Conservation (phyloP, 2,113 vertebrate species). For the Pomatorhinus ruficollis region DNA sequence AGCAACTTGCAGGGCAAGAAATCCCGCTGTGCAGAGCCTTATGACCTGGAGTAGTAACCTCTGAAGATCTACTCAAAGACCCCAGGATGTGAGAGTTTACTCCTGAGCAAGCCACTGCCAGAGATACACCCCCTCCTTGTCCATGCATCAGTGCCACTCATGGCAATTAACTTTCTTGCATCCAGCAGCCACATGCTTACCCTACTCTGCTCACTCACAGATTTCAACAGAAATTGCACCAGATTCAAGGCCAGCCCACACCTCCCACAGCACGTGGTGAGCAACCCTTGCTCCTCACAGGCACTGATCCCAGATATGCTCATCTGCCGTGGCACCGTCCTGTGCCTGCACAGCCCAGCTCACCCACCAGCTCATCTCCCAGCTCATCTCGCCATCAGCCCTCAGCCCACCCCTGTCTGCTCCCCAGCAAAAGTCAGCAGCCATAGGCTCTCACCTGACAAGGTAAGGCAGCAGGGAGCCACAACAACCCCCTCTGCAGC, state of each 20-base stretch:
- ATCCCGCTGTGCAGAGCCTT: neutral
- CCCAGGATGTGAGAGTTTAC: neutral
- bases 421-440: neutral
- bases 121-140: neutral
- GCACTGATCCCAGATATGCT: neutral
- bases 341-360: neutral
- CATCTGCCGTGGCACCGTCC: fast-evolving
- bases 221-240: neutral
- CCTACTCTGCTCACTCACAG: neutral
- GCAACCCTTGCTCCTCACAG: fast-evolving
- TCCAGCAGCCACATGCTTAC: neutral
- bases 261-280: neutral
- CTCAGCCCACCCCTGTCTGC: neutral
- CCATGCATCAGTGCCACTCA: fast-evolving
- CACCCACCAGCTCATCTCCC: fast-evolving
- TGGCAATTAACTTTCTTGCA: neutral
- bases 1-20: neutral
- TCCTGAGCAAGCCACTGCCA: neutral
- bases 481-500: neutral
- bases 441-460: neutral
- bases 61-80: neutral
- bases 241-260: neutral
- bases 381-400: neutral
- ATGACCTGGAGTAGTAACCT: neutral
- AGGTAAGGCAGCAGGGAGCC: neutral